Evolutionary conservation across 2,888 invertebrate genomes (phyloP), one percentile per base, ranked within the genome.

Genomic region (Temnothorax rugatulus): DNA sequence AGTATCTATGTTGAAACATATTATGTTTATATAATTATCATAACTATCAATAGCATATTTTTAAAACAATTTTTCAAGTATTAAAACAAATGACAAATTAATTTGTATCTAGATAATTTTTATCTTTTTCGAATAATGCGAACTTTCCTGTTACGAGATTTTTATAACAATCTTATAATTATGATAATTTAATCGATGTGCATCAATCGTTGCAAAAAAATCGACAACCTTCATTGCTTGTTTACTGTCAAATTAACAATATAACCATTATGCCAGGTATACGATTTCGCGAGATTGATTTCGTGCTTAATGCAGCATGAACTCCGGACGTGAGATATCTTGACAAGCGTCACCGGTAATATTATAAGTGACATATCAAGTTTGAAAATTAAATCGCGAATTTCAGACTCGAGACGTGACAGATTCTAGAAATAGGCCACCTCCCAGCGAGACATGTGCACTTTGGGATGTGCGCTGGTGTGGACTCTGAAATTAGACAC

Each of bases 361-460:
- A 34, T 38, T 9, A 63, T 64, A 64, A 76, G 29, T n/a, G 52
- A 54, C 52, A 25, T 13, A 76, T 68, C 76, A 5, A 68, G 52
- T 41, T 41, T 29, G 25, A 68, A 76, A 76, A 76, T 76, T 68
- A 69, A 77, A 54, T 54, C 41, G n/a, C 54, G 29, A 66, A n/a
- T 68, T 68, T 13, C 41, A 38, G 11, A 61, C 52, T 25, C n/a
- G 63, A 44, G 50, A n/a, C 41, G 41, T 44, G 68, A 61, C 74
- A 54, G 34, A 59, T 73, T 86, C 86, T 75, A 59, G 73, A 74
- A 85, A 85, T 86, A 86, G 64, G 52, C 54, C 38, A 86, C 59
- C 86, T 74, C 77, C 82, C 73, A 29, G 69, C 34, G 69, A 64
- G 74, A 75, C 47, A 75, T 52, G 13, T 63, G 66, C 71, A 64